These are phyloP conservation scores for Hemithea aestivaria DNA, from an alignment of 2,888 invertebrate species.

Conservation along the genomic window DNA sequence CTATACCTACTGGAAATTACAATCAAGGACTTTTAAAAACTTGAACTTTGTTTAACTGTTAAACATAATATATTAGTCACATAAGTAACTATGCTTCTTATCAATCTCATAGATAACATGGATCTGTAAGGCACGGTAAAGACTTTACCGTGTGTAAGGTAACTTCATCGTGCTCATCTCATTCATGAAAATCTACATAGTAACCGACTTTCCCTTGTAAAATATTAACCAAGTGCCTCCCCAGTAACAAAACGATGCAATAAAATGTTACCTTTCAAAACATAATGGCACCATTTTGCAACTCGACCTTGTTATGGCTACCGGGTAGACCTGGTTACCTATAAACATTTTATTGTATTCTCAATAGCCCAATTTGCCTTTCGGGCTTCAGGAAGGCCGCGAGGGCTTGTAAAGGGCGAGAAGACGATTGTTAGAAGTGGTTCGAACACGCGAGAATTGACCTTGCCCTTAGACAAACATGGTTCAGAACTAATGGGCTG, in stretches of 20 bases:
- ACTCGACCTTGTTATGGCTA: conserved; percentile 23
- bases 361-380: conserved; percentile 26
- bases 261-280: neutral
- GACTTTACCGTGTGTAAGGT: too few relatives aligned
- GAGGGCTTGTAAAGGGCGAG: conserved; percentile 38
- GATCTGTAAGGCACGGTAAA: too few relatives aligned
- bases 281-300: conserved; percentile 16
- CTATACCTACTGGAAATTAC: too few relatives aligned
- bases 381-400: conserved; percentile 19
- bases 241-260: neutral
- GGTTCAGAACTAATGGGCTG: conserved; percentile 26
- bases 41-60: too few relatives aligned
- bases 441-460: conserved; percentile 49
- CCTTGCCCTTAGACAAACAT: conserved; percentile 63
- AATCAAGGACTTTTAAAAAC: too few relatives aligned
- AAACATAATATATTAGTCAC: too few relatives aligned
- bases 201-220: too few relatives aligned
- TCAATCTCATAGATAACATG: too few relatives aligned
- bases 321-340: conserved; percentile 18
- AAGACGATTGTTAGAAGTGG: conserved; percentile 43
- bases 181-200: too few relatives aligned
- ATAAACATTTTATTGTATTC: conserved; percentile 33
- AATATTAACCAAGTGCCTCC: too few relatives aligned
- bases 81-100: too few relatives aligned
- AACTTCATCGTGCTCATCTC: too few relatives aligned